Base-by-base conservation (phyloP, 2,888 invertebrate species). In the Lobophora halterata region DNA sequence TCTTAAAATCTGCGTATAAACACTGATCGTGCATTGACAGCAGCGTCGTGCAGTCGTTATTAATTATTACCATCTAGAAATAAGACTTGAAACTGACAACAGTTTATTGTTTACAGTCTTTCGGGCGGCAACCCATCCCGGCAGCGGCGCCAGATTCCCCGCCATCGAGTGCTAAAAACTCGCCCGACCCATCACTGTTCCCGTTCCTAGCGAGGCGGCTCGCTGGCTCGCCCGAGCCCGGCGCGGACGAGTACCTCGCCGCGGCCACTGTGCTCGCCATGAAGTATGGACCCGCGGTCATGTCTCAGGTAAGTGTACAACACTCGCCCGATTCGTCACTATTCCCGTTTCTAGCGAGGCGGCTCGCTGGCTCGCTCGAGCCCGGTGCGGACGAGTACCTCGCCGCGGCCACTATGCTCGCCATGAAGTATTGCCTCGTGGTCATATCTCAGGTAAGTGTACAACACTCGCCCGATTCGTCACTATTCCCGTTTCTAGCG, bases 191-290 rank as follows among this genome's bases (percentile, higher is more conserved):
- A 7, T 91, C 92, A 58, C 88, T 96, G 46, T 96, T 95, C 80
- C 96, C 96, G 19, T 95, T 93, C 79, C 87, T 96, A 46, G 94
- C 95, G 49, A 92, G 93, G 45, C 90, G 90, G 24, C 80, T 91
- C 34, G 91, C 90, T 23, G 87, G 88, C 31, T 55, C 64, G 13
- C 60, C 75, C 10, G 75, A 74, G 55, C 83, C 83, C 16, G 80
- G 80, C 39, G 89, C 92, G 32, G 93, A 94, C 58, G 96, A 95
- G 70, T 94, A 93, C 25, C 91, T 93, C 45, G 94, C 94, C 1
- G 96, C 96, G 1, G 93, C 95, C 10, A 95, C 95, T 0, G 96
- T 96, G 91, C 89, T 96, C 51, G 95, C 95, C 46, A 91, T 96
- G 68, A 95, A 96, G 81, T 95, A 96, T 67, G 95, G 95, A 30